Conservation (phyloP, 1,140 invertebrate species). For the Rhyzopertha dominica region DNA sequence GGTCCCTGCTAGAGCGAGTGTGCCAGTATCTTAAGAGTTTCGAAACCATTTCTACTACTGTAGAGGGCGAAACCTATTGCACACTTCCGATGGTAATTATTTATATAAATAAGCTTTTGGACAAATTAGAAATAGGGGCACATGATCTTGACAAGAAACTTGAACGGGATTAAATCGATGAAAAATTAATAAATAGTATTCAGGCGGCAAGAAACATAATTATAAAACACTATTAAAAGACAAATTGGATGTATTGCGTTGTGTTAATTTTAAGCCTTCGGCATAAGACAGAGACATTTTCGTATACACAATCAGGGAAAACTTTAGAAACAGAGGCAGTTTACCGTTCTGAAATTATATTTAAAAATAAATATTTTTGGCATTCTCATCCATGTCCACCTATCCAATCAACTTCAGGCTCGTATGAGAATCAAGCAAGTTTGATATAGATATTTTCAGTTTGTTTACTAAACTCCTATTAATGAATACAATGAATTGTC, state of each 20-base stretch:
- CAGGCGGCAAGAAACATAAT: conserved; percentile 4
- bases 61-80: conserved; percentile 14
- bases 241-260: conserved; percentile 7
- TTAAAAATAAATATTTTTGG: conserved; percentile 15
- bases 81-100: conserved; percentile 19
- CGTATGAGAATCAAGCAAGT: too few species aligned
- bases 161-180: conserved; percentile 6
- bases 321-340: background rate
- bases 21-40: conserved; percentile 15
- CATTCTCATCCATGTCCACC: too few species aligned
- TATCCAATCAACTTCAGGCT: too few species aligned
- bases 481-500: too few species aligned
- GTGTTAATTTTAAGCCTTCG: conserved; percentile 3
- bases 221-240: conserved; percentile 6
- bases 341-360: conserved; percentile 17
- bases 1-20: conserved; percentile 10
- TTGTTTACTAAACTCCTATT: too few species aligned
- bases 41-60: conserved; percentile 9
- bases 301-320: conserved; percentile 2
- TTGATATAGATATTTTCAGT: too few species aligned
- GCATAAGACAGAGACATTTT: conserved; percentile 4
- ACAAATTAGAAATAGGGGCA: conserved; percentile 17
- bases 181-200: conserved; percentile 5
- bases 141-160: conserved; percentile 12
- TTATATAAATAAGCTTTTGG: conserved; percentile 19